These are phyloP conservation scores for Leptosomus discolor DNA, from an alignment of 2,113 vertebrate species.

Conservation along the genomic window DNA sequence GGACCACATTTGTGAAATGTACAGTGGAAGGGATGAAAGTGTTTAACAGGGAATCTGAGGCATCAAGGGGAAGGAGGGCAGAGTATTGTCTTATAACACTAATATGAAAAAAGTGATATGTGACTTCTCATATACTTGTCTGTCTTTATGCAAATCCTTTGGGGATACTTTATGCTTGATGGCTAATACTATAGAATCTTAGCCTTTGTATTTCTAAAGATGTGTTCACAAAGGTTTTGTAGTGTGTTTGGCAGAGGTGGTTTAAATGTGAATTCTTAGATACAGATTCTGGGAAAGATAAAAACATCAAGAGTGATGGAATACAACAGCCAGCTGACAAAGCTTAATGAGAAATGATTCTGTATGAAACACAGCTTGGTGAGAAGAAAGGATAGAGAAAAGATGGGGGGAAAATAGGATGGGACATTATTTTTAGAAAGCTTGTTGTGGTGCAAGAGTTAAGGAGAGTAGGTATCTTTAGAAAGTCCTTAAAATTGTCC, in stretches of 20 bases:
- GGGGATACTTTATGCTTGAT: background rate
- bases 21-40: background rate
- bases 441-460: background rate
- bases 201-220: background rate
- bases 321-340: background rate
- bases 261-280: background rate
- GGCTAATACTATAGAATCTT: background rate
- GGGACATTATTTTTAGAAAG: background rate
- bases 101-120: background rate
- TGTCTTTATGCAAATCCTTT: background rate
- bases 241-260: background rate
- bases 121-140: background rate
- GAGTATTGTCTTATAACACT: background rate
- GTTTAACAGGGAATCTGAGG: background rate
- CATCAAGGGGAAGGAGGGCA: background rate
- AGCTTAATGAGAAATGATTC: background rate
- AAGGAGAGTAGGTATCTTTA: background rate
- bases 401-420: background rate
- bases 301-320: background rate
- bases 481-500: background rate
- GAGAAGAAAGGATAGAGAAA: background rate
- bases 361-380: background rate
- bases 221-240: background rate
- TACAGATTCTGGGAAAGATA: background rate
- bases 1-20: background rate